A percentile compares a stretch with the other conserved stretches of the same genome.
phyloP scores from a whole-genome alignment of 2,113 vertebrate species.

The Silurus glanis region DNA sequence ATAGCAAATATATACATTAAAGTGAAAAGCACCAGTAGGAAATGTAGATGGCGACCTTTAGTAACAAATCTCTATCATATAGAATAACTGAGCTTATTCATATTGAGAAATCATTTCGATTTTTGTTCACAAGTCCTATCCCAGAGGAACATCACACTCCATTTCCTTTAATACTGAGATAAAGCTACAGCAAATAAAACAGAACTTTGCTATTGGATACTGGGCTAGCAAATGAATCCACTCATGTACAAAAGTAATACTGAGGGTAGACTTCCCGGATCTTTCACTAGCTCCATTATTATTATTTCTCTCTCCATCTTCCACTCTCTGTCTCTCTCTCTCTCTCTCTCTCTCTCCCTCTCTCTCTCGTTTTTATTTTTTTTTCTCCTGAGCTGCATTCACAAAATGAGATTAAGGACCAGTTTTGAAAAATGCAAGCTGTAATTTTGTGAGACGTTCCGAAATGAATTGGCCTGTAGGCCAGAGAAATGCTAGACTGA shows the following conservation, averaged over 20 bases:
- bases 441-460: constrained; percentile 63
- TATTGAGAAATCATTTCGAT: not conserved
- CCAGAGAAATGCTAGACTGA: constrained; percentile 51
- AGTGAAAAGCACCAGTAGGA: not conserved
- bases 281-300: constrained; percentile 11
- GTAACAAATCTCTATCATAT: not conserved
- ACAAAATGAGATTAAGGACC: constrained; percentile 57
- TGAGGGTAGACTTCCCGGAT: constrained; percentile 7
- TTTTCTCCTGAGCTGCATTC: constrained; percentile 24
- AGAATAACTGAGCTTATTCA: not conserved
- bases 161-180: constrained; percentile 23
- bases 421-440: constrained; percentile 61
- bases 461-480: constrained; percentile 62
- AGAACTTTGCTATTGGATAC: not conserved
- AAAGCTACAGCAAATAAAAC: not conserved
- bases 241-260: constrained; percentile 25
- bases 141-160: not conserved
- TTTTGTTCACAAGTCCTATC: not conserved
- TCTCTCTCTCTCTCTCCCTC: not conserved
- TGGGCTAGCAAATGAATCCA: constrained; percentile 14
- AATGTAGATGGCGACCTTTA: not conserved
- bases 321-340: not conserved
- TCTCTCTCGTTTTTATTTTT: not conserved
- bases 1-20: not conserved
- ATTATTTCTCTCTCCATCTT: constrained; percentile 18